Base-by-base conservation (phyloP, 2,797 vertebrate species). In the Enteromius mattozi region DNA sequence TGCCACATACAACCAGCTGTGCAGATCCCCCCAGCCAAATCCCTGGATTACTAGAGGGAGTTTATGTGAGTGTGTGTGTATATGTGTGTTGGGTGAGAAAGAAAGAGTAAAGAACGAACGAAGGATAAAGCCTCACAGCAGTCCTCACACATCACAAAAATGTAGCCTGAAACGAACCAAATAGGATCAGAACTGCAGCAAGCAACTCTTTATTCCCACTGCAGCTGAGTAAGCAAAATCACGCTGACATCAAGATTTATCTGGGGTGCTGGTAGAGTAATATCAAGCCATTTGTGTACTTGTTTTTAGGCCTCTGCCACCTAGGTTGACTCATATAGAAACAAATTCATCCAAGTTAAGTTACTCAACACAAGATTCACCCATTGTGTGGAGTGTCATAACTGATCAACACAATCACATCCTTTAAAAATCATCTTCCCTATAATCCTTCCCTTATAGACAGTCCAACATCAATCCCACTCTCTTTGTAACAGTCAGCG, bases 1-100 rank as follows among this genome's bases (percentile, higher is more conserved):
- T 45, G 69, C 77, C 76, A 83, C 85, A 87, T 84, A 78, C 87
- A 89, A 87, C 82, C 88, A 93, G 88, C 88, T 93, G 90, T 81
- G 56, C 87, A 56, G 68, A 89, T 88, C 27, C 24, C 9, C 80
- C 21, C 63, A 70, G 78, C 74, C 66, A 91, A 91, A 88, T 89
- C 89, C 83, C 76, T 86, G 88, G 87, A 92, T 91, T 90, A 92
- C 77, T 84, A 70, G 17, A 37, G 71, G 65, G 82, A 72, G 59
- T 70, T 56, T 51, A 61, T 82, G 54, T 71, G 80, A 42, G 33
- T 54, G 24, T 37, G 12, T 12, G 37, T 24, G 40, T 9, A 51
- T 17, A 59, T 2, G 30, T 35, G 47, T 27, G 74, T 78, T 42
- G 54, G 42, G 45, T 61, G 76, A 59, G 81, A 78, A 59, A 30